These are phyloP conservation scores for Stegophylla sp. DNA, from an alignment of 2,888 invertebrate genomes.

Conservation along the genomic window DNA sequence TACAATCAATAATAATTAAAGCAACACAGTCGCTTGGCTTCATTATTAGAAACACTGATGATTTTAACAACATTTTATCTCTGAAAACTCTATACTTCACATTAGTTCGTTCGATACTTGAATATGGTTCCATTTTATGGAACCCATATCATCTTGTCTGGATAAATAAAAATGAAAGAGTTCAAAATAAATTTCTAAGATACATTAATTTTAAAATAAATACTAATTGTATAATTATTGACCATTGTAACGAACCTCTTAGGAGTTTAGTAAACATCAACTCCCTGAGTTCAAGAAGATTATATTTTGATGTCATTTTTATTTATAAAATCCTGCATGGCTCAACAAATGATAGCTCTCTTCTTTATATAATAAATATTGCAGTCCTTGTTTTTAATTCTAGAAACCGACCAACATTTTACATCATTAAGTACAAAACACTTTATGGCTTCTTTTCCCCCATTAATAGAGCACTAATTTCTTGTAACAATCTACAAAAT, in stretches of 20 bases:
- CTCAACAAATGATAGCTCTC: background rate
- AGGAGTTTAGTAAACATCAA: background rate
- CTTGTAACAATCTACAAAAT: too few relatives aligned
- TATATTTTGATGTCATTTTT: background rate
- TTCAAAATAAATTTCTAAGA: background rate
- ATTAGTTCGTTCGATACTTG: background rate
- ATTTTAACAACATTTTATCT: conserved; percentile 8
- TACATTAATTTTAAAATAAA: background rate
- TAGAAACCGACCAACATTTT: too few relatives aligned
- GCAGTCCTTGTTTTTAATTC: too few relatives aligned
- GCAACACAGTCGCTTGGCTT: too few relatives aligned
- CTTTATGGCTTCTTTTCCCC: too few relatives aligned
- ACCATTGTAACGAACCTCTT: background rate
- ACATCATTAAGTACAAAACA: too few relatives aligned
- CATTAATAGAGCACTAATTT: too few relatives aligned
- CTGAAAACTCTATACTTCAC: background rate
- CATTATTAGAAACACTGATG: background rate
- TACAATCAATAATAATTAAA: too few relatives aligned
- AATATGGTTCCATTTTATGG: background rate
- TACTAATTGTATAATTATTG: background rate
- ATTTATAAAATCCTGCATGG: background rate
- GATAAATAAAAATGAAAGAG: background rate
- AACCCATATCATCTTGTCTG: background rate
- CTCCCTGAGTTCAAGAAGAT: background rate
- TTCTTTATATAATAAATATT: too few relatives aligned